These are phyloP conservation scores for Etheostoma cragini DNA, from an alignment of 2,113 vertebrate species.

Conservation along the genomic window DNA sequence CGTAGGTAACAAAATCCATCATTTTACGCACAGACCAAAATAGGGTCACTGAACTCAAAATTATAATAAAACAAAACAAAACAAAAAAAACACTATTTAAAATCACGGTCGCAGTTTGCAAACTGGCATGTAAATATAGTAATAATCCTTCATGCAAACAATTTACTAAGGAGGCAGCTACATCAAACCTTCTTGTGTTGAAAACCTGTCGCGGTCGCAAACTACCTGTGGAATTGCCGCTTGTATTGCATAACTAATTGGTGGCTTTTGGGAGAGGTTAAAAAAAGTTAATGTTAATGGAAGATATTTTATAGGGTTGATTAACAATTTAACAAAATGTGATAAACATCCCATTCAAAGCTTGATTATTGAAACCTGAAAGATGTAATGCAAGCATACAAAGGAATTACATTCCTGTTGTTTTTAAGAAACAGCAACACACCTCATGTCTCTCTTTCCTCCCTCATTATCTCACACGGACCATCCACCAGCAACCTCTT, in stretches of 20 bases:
- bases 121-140: neutral
- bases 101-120: neutral
- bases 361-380: neutral
- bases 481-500: slow-evolving; percentile 8
- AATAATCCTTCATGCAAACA: neutral
- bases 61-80: neutral
- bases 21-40: slow-evolving; percentile 38
- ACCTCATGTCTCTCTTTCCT: neutral
- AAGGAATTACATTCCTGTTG: neutral
- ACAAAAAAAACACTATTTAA: neutral
- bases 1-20: neutral
- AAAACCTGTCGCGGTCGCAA: neutral
- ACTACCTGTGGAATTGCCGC: slow-evolving; percentile 63
- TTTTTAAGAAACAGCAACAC: neutral
- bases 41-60: neutral
- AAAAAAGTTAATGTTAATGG: neutral
- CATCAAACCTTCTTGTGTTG: neutral
- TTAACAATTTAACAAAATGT: slow-evolving; percentile 11
- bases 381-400: neutral
- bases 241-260: neutral
- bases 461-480: slow-evolving; percentile 10
- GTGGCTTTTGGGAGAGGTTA: neutral
- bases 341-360: neutral
- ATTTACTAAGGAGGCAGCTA: neutral
- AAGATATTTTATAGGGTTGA: neutral